A percentile compares a stretch with the other conserved stretches of the same genome.
Evolutionary conservation across 2,113 vertebrate genomes (phyloP).

Genomic region (Ascaphus truei): DNA sequence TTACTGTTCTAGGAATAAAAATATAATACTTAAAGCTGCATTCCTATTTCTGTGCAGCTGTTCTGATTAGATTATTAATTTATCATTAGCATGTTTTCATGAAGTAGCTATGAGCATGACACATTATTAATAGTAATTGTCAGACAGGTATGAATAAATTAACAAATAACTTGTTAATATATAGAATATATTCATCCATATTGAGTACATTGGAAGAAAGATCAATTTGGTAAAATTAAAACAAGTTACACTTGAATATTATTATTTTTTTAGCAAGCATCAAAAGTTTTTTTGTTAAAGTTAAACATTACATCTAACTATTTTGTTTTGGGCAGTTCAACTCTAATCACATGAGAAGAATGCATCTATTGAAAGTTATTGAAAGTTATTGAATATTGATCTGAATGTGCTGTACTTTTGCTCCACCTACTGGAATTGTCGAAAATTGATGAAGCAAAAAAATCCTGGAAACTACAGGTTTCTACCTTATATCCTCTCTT

Average conservation of each 20-base stretch:
- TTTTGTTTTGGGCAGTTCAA: background rate
- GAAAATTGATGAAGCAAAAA: constrained; percentile 38
- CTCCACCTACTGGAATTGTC: constrained; percentile 69
- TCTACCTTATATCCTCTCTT: constrained; percentile 15
- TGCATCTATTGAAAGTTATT: constrained; percentile 4
- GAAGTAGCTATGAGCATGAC: background rate
- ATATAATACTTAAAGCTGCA: constrained; percentile 3
- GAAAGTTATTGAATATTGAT: constrained; percentile 29
- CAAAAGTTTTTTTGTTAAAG: background rate
- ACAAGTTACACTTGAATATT: constrained; percentile 2
- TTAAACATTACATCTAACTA: too few relatives aligned
- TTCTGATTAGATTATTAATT: background rate
- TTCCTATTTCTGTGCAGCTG: background rate
- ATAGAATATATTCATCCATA: background rate
- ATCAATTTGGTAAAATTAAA: constrained; percentile 11
- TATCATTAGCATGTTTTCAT: background rate
- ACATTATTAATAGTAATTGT: background rate
- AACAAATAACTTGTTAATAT: background rate
- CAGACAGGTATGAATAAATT: background rate
- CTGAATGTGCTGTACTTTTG: constrained; percentile 65
- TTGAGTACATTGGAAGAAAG: background rate
- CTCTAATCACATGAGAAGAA: background rate
- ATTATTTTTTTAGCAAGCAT: too few relatives aligned
- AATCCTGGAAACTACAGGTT: background rate
- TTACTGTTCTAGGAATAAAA: constrained; percentile 11